Conservation (phyloP, 2,888 invertebrate species). For the Lacanobia oleracea region DNA sequence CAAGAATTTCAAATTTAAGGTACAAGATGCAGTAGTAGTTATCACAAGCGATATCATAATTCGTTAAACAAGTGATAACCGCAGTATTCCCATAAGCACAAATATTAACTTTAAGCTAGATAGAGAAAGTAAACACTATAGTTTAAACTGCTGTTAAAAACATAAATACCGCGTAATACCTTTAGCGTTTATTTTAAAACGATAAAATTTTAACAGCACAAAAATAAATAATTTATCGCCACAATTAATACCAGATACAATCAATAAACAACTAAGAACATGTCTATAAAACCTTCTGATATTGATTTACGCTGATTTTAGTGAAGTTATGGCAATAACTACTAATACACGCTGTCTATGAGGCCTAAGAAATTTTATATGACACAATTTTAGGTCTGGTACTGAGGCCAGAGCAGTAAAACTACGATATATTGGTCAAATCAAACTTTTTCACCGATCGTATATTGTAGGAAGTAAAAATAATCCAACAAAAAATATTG, state of each 20-base stretch:
- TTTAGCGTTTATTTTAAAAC: constrained; percentile 41
- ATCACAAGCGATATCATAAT: neutral
- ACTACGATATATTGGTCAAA: neutral
- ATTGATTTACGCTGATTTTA: constrained; percentile 60
- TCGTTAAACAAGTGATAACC: constrained; percentile 27
- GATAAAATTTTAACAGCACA: constrained; percentile 48
- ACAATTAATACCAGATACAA: constrained; percentile 51
- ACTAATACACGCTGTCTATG: constrained; percentile 17
- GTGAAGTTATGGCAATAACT: constrained; percentile 60
- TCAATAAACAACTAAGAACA: constrained; percentile 53
- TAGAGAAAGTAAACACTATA: constrained; percentile 33
- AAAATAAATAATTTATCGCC: constrained; percentile 59
- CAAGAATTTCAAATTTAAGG: neutral
- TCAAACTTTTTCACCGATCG: neutral
- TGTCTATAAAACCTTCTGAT: constrained; percentile 55
- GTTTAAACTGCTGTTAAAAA: constrained; percentile 23
- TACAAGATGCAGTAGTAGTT: neutral
- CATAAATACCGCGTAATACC: constrained; percentile 38
- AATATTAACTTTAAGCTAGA: constrained; percentile 26
- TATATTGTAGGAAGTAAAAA: constrained; percentile 13
- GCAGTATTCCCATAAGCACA: neutral
- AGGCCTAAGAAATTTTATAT: constrained; percentile 5
- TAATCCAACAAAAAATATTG: constrained; percentile 1
- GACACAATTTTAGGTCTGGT: constrained; percentile 18
- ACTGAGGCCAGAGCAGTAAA: neutral